Percentiles rank a stretch among this genome's conserved stretches.
These are phyloP conservation scores for Astreopora myriophthalma DNA, from an alignment of 64 coral and sea anemone genomes.

Conservation along the genomic window DNA sequence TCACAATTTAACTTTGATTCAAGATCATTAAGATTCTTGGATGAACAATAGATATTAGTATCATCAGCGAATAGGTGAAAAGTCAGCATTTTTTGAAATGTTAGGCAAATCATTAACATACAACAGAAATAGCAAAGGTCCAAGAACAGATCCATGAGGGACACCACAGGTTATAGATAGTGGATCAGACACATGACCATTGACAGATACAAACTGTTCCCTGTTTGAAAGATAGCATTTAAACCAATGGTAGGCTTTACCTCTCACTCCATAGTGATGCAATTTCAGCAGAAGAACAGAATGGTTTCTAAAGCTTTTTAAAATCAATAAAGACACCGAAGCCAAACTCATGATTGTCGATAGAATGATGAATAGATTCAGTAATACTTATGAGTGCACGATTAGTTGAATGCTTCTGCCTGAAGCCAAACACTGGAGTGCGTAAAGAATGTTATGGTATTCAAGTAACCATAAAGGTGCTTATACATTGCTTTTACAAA, in stretches of 20 bases:
- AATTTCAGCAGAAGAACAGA: not conserved
- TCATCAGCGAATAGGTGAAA: no score
- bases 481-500: not conserved
- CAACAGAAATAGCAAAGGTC: no score
- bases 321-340: conserved; percentile 10
- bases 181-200: not conserved
- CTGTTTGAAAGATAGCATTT: not conserved
- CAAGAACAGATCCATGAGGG: not conserved
- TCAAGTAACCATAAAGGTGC: conserved; percentile 1
- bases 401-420: not conserved
- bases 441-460: not conserved
- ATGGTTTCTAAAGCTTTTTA: conserved; percentile 11
- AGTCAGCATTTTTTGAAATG: no score
- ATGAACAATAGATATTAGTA: no score
- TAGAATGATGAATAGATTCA: not conserved
- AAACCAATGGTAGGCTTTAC: not conserved
- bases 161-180: not conserved
- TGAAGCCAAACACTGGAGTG: conserved; percentile 12
- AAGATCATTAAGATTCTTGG: no score
- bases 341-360: conserved; percentile 37
- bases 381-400: conserved; percentile 8
- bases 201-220: not conserved
- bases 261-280: not conserved
- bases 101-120: not conserved
- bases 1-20: no score